These are phyloP conservation scores for Amblyteles armatorius DNA, from an alignment of 2,888 invertebrate species.

Conservation along the genomic window DNA sequence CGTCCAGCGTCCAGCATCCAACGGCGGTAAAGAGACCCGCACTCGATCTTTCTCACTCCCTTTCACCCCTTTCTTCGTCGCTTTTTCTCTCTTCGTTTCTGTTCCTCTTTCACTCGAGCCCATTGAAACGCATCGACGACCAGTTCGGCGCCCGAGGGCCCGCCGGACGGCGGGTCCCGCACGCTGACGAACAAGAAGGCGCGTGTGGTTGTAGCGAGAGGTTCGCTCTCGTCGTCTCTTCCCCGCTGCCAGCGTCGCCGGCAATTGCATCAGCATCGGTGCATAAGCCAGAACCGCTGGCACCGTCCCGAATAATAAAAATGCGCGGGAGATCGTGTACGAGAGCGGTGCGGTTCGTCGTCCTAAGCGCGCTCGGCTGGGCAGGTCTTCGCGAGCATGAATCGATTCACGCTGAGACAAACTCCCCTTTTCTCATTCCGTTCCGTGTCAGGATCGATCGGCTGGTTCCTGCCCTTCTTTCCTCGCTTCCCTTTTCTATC, in stretches of 20 bases:
- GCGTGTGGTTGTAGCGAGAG: constrained; percentile 6
- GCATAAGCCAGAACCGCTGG: not conserved
- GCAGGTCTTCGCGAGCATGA: not conserved
- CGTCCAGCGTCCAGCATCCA: constrained; percentile 48
- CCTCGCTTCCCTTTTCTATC: constrained; percentile 20
- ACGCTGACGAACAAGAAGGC: constrained; percentile 49
- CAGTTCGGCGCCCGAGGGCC: constrained; percentile 63
- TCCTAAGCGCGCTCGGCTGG: not conserved
- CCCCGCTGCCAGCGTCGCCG: not conserved
- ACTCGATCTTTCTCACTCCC: constrained; percentile 47
- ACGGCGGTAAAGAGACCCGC: constrained; percentile 60
- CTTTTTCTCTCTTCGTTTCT: constrained; percentile 25
- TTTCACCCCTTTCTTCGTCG: constrained; percentile 49
- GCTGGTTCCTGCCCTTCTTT: constrained; percentile 62
- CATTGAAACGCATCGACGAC: constrained; percentile 63
- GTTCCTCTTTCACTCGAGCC: constrained; percentile 34
- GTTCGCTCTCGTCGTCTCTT: constrained; percentile 49
- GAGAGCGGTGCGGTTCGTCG: not conserved
- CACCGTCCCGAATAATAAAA: not conserved
- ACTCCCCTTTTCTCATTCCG: constrained; percentile 49
- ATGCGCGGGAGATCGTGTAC: not conserved
- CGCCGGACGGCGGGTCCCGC: constrained; percentile 49
- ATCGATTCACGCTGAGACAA: not conserved
- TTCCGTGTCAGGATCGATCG: constrained; percentile 56
- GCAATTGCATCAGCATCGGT: not conserved